phyloP scores from a whole-genome alignment of 2,797 vertebrate species.

The Neosilurus hyrtlii region DNA sequence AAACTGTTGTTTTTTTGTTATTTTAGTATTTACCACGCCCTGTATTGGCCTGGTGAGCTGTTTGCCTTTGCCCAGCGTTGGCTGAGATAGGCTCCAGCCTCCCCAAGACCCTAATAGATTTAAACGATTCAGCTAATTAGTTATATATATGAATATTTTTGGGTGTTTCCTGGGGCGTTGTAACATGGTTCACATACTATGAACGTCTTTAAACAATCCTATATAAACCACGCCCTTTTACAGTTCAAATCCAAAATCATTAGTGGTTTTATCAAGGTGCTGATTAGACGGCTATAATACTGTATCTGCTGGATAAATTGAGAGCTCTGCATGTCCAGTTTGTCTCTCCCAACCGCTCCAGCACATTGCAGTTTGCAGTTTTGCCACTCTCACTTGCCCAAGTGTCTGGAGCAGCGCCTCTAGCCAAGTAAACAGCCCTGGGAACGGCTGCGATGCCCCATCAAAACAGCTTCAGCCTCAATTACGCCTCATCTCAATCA shows the following conservation, averaged over 20 bases:
- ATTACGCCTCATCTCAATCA: constrained; percentile 54
- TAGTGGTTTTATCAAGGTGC: not conserved
- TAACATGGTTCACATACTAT: not conserved
- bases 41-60: too few species aligned
- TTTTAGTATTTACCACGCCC: too few species aligned
- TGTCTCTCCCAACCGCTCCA: not conserved
- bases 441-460: constrained; percentile 31
- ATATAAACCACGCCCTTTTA: not conserved
- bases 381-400: constrained; percentile 21
- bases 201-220: not conserved
- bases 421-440: constrained; percentile 44
- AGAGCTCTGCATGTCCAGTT: not conserved
- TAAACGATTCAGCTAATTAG: too few species aligned
- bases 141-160: not conserved
- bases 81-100: too few species aligned
- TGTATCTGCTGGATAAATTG: not conserved
- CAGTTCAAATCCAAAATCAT: not conserved
- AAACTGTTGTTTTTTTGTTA: not conserved
- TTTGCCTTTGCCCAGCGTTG: too few species aligned
- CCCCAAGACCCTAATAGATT: too few species aligned
- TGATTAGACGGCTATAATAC: not conserved
- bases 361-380: not conserved
- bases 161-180: not conserved
- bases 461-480: constrained; percentile 46
- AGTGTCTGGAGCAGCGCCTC: constrained; percentile 33